Conservation (phyloP, 2,797 vertebrate species). For the Pseudomugil tenellus region DNA sequence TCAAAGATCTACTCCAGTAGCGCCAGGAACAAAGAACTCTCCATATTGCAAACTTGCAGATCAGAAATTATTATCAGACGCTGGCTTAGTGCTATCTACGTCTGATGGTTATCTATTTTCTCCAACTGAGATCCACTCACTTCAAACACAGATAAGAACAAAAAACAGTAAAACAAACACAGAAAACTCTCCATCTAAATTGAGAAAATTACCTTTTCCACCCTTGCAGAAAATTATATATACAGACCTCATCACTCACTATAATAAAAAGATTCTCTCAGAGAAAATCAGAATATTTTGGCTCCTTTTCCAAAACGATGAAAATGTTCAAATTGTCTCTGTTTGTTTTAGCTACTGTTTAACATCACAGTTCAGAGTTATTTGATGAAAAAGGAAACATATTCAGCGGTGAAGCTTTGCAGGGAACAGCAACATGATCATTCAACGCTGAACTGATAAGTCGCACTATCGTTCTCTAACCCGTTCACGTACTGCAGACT, state of each 20-base stretch:
- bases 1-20: neutral
- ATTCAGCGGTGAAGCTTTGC: slow-evolving; percentile 9
- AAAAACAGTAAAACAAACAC: slow-evolving; percentile 1
- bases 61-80: neutral
- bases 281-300: slow-evolving; percentile 23
- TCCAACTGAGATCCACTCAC: neutral
- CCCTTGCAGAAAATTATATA: slow-evolving; percentile 1
- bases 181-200: slow-evolving; percentile 8
- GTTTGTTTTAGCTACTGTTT: slow-evolving; percentile 25
- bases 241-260: slow-evolving; percentile 5
- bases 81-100: neutral
- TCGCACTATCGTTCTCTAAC: slow-evolving; percentile 54
- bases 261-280: slow-evolving; percentile 6
- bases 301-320: slow-evolving; percentile 33
- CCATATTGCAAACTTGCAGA: neutral
- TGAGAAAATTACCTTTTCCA: slow-evolving; percentile 1
- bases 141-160: neutral
- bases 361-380: slow-evolving; percentile 15
- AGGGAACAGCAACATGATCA: slow-evolving; percentile 34
- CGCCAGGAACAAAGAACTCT: neutral
- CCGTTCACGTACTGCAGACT: slow-evolving; percentile 53
- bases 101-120: neutral
- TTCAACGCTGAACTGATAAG: slow-evolving; percentile 50
- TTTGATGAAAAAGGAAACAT: slow-evolving; percentile 20
- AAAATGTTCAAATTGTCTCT: slow-evolving; percentile 31